A percentile compares a stretch with the other conserved stretches of the same genome.
These are phyloP conservation scores for Diglossa cyanea DNA, from an alignment of 2,797 vertebrate species.

Conservation along the genomic window DNA sequence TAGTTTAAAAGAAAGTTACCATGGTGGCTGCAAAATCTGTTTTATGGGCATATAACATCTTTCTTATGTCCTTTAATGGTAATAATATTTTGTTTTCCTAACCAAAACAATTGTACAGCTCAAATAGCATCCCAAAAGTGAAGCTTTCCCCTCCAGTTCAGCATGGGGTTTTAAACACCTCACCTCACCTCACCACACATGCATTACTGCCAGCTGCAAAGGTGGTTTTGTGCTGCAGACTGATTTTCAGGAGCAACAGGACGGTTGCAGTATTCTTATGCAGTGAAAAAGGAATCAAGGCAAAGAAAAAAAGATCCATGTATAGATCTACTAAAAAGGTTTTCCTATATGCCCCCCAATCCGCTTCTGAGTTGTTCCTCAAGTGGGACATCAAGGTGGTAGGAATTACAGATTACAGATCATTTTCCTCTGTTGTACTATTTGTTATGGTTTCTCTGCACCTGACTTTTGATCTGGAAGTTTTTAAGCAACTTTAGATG, in stretches of 20 bases:
- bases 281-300: not conserved
- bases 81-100: not conserved
- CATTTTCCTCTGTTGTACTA: not conserved
- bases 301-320: not conserved
- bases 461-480: not conserved
- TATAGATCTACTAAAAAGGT: not conserved
- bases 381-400: not conserved
- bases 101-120: not conserved
- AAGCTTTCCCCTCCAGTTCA: not conserved
- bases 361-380: not conserved
- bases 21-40: not conserved
- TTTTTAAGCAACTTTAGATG: not conserved
- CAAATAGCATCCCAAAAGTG: not conserved
- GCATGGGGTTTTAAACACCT: not conserved
- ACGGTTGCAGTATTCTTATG: not conserved
- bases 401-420: not conserved
- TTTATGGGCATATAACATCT: not conserved
- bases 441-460: not conserved
- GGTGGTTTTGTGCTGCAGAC: not conserved
- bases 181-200: not conserved
- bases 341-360: rapidly evolving
- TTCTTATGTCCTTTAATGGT: not conserved
- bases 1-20: not conserved
- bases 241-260: not conserved
- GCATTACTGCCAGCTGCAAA: not conserved